Conservation (phyloP, 2,888 invertebrate genomes). For the Callyntrura sp. region DNA sequence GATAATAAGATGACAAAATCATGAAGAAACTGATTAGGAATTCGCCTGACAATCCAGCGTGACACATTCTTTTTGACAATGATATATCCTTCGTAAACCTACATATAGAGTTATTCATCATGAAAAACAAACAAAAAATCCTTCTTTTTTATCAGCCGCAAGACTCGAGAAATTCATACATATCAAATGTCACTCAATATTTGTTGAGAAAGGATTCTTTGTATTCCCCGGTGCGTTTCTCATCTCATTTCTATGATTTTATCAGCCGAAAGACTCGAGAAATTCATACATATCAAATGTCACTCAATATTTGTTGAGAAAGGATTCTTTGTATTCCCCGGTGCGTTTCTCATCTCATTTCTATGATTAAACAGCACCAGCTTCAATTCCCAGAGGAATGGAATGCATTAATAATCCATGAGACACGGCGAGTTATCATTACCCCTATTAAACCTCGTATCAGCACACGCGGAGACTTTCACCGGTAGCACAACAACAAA, state of each 20-base stretch:
- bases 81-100: no score
- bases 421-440: slow-evolving; percentile 4
- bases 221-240: slow-evolving; percentile 12
- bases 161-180: no score
- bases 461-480: no score
- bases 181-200: slow-evolving; percentile 17
- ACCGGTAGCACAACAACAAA: neutral
- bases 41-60: slow-evolving; percentile 18
- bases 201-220: neutral
- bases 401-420: slow-evolving; percentile 56
- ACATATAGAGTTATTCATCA: no score
- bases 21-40: slow-evolving; percentile 29
- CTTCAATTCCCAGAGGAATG: neutral
- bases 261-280: no score
- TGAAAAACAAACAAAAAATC: no score
- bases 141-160: no score
- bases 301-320: slow-evolving; percentile 1
- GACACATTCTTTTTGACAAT: neutral
- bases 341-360: slow-evolving; percentile 29
- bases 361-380: slow-evolving; percentile 22
- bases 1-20: slow-evolving; percentile 16
- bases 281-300: neutral
- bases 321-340: slow-evolving; percentile 3
- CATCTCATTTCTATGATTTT: slow-evolving; percentile 42
- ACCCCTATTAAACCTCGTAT: no score